A percentile compares a stretch with the other conserved stretches of the same genome.
Conservation (phyloP, 2,113 vertebrate species). For the Suncus etruscus region DNA sequence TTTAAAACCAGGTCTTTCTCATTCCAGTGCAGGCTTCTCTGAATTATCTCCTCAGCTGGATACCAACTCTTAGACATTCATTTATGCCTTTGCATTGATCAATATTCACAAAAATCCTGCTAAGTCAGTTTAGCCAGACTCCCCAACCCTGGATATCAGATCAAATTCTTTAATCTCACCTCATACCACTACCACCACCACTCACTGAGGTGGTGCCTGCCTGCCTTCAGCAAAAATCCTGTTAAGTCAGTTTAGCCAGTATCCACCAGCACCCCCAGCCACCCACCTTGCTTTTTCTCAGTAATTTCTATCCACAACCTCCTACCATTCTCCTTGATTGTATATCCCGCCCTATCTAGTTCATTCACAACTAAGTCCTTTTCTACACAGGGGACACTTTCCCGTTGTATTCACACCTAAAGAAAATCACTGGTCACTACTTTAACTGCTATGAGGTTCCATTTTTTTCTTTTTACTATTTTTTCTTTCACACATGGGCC, state of each 20-base stretch:
- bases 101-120: constrained; percentile 19
- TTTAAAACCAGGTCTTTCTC: constrained; percentile 29
- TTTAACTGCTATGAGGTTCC: not conserved
- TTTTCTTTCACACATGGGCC: rapidly evolving
- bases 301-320: not conserved
- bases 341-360: not conserved
- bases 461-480: not conserved
- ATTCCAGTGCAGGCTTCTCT: not conserved
- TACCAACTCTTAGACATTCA: not conserved
- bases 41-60: not conserved
- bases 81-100: not conserved
- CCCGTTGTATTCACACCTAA: no score
- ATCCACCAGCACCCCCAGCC: not conserved
- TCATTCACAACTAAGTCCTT: no score
- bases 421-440: no score
- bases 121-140: constrained; percentile 24
- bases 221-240: constrained; percentile 19
- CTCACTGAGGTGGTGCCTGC: not conserved
- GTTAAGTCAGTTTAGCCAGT: not conserved
- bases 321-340: not conserved
- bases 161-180: not conserved
- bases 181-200: no score
- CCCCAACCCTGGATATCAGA: not conserved
- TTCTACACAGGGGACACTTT: no score
- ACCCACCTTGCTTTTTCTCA: not conserved